Conservation (phyloP, 2,888 invertebrate species). For the Erebia ligea region DNA sequence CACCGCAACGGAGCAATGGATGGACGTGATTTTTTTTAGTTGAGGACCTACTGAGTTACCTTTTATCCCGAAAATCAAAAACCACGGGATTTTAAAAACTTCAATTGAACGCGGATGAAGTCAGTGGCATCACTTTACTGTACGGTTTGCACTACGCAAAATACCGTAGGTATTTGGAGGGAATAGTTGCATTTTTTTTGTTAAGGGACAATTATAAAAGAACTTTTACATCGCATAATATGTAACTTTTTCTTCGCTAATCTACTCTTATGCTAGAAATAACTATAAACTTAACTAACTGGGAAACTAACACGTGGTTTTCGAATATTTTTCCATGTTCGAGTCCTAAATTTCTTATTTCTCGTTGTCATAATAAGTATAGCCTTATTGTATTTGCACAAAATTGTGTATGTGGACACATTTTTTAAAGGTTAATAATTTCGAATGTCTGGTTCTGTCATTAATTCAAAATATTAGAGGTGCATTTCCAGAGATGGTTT, state of each 20-base stretch:
- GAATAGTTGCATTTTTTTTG: constrained; percentile 15
- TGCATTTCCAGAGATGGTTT: no score
- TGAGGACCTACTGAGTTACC: no score
- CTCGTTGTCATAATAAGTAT: constrained; percentile 9
- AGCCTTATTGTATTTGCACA: constrained; percentile 2
- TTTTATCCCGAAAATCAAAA: no score
- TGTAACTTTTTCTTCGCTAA: constrained; percentile 52
- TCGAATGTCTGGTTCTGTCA: neutral
- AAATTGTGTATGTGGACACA: constrained; percentile 1
- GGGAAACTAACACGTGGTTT: constrained; percentile 39
- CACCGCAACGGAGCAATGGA: no score
- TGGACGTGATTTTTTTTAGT: no score
- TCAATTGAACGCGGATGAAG: no score
- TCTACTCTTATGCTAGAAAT: constrained; percentile 65
- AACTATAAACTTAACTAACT: constrained; percentile 51
- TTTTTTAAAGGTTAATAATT: constrained; percentile 8
- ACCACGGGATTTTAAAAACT: no score
- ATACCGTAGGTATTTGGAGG: no score
- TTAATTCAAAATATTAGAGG: neutral
- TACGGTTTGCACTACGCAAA: no score
- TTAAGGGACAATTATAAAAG: neutral
- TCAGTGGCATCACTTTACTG: no score
- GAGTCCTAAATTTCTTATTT: constrained; percentile 8
- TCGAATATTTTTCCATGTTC: constrained; percentile 1
- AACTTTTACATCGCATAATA: constrained; percentile 4